Evolutionary conservation across 2,797 vertebrate species (phyloP).

Genomic region (Hipposideros larvatus): DNA sequence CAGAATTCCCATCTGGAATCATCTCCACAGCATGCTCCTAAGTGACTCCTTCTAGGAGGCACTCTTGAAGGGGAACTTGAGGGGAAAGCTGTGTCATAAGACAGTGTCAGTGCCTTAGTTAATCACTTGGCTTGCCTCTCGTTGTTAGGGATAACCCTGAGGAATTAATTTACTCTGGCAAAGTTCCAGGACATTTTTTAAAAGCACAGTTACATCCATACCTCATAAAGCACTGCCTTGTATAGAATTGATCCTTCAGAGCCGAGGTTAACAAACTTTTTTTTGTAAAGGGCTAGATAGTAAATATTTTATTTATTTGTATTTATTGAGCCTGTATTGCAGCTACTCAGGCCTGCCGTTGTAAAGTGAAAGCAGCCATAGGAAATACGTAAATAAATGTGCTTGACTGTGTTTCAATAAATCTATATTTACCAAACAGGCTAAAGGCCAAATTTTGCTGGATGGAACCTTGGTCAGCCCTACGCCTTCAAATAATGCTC

Average conservation of each 20-base stretch:
- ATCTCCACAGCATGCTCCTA: background rate
- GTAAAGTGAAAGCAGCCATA: background rate
- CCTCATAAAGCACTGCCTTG: background rate
- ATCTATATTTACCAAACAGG: slow-evolving; percentile 61
- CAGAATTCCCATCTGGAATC: background rate
- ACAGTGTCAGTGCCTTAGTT: slow-evolving; percentile 52
- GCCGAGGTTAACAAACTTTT: background rate
- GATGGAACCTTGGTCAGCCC: background rate
- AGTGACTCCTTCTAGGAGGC: slow-evolving; percentile 15
- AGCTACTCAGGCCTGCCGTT: background rate
- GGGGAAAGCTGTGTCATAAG: slow-evolving; percentile 34
- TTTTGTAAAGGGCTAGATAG: background rate
- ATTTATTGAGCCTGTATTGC: background rate
- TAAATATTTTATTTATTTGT: slow-evolving; percentile 38
- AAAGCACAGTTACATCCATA: background rate
- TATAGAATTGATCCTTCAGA: background rate
- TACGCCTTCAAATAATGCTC: background rate
- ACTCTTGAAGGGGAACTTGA: slow-evolving; percentile 10
- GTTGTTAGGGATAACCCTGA: slow-evolving; percentile 62
- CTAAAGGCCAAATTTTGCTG: background rate
- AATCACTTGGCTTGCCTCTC: slow-evolving; percentile 70
- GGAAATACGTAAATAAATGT: background rate
- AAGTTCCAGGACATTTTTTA: slow-evolving; percentile 14
- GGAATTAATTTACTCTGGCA: slow-evolving; percentile 59
- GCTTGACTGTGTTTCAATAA: slow-evolving; percentile 36